Evolutionary conservation across 2,888 invertebrate species (phyloP).

Genomic region (Syritta pipiens): DNA sequence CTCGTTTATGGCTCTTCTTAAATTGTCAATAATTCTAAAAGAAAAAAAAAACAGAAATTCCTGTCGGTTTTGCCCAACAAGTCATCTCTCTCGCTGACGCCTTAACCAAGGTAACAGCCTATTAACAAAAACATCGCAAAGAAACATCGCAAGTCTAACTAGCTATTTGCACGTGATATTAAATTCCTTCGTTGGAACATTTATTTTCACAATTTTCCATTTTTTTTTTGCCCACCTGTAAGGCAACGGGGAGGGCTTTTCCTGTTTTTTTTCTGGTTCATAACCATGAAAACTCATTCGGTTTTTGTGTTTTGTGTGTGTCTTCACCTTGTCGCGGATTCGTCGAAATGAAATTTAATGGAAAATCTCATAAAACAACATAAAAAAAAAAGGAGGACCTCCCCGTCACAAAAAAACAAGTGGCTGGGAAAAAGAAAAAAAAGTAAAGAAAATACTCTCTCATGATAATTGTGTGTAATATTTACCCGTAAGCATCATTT

Average conservation of each 20-base stretch:
- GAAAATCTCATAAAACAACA: slow-evolving; percentile 69
- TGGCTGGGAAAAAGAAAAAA: not conserved
- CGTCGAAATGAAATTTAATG: slow-evolving; percentile 70
- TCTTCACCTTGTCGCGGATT: slow-evolving; percentile 15
- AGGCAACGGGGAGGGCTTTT: slow-evolving; percentile 4
- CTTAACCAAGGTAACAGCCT: slow-evolving; percentile 21
- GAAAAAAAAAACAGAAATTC: too few species aligned
- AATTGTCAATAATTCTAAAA: not conserved
- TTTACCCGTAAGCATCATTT: slow-evolving; percentile 64
- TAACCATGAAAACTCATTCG: slow-evolving; percentile 47
- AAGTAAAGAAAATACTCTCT: slow-evolving; percentile 50
- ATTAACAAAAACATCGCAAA: too few species aligned
- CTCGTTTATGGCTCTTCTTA: too few species aligned
- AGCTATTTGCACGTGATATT: slow-evolving; percentile 37
- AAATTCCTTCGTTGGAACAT: slow-evolving; percentile 28
- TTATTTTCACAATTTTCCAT: slow-evolving; percentile 33
- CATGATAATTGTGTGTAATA: slow-evolving; percentile 70
- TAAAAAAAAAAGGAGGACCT: not conserved
- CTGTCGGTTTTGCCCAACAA: not conserved
- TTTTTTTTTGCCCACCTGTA: slow-evolving; percentile 22
- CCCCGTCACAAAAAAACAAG: slow-evolving; percentile 29
- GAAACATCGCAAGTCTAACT: slow-evolving; percentile 18
- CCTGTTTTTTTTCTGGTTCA: slow-evolving; percentile 4
- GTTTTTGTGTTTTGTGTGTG: not conserved
- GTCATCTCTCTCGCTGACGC: not conserved